These are phyloP conservation scores for Hecatera dysodea DNA, from an alignment of 2,888 invertebrate species.

Conservation along the genomic window DNA sequence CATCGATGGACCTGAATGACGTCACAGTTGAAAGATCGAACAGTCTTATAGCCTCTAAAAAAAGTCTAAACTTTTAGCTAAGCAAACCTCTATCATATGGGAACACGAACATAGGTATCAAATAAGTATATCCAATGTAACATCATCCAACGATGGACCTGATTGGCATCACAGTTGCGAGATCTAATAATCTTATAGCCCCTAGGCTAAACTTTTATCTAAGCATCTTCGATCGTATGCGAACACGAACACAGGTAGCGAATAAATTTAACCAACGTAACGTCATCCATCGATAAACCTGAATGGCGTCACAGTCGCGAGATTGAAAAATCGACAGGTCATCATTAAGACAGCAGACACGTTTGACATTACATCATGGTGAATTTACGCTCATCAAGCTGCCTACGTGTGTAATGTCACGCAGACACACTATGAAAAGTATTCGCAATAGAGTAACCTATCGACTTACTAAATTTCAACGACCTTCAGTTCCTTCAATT, in stretches of 20 bases:
- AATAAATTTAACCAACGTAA: background rate
- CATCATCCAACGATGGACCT: no score
- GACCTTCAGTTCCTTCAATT: background rate
- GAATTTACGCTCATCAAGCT: background rate
- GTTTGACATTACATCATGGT: conserved; percentile 38
- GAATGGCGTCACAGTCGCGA: conserved; percentile 39
- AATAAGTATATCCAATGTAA: no score
- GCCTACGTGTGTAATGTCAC: conserved; percentile 29
- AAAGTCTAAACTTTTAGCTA: no score
- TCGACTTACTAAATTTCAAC: background rate
- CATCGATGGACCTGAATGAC: no score
- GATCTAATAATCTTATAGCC: background rate
- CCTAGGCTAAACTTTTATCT: background rate
- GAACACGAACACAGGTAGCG: background rate
- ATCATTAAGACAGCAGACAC: conserved; percentile 36
- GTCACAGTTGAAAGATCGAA: no score
- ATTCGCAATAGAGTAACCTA: conserved; percentile 6
- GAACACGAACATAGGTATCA: no score
- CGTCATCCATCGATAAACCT: background rate
- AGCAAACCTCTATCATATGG: no score
- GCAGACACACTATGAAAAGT: background rate
- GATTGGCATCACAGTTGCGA: no score
- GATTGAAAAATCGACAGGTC: conserved; percentile 23
- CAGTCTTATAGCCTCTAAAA: no score
- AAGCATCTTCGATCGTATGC: background rate